Base-by-base conservation (phyloP, 2,797 vertebrate species). In the Neopelma chrysocephalum region DNA sequence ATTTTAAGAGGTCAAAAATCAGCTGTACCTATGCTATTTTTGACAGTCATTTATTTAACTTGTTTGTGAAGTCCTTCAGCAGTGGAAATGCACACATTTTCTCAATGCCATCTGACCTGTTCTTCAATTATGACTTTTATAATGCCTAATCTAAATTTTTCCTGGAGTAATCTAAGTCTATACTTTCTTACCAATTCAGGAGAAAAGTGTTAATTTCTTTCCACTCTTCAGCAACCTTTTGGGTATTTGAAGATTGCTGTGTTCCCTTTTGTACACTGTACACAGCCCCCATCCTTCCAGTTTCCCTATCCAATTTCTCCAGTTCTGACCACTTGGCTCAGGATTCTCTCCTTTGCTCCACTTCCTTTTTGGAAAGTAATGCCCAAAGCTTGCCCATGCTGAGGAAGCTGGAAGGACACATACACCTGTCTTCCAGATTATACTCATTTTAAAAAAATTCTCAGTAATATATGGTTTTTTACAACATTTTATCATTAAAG, bases 1-100 rank as follows among this genome's bases (percentile, higher is more conserved):
- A 75, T 57, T 88, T 88, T 70, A 48, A 87, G 64, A 82, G 29
- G 64, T 80, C 60, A 83, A 83, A 94, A 94, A 61, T 87, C 82
- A 87, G 50, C 64, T 57, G 25, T 60, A 94, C 48, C 87, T 88
- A 15, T 43, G 45, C 34, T 83, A 15, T 42, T 91, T 89, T 88
- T 82, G 31, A 48, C 48, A 91, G 56, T 10, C 3, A 0, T 57
- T 91, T 87, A 45, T 96, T 93, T 95, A 93, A 73, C 40, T 65
- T 27, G 13, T 42, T 73, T 71, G 45, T 79, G 2, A 88, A 89
- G 40, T 64, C n/a, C 45, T 73, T 90, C 53, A 64, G 32, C 34
- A 26, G 27, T 68, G 38, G 60, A 93, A 90, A 77, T 27, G 9
- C 22, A 62, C 31, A 10, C 4, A 29, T 81, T 87, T 88, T 82